Conservation (phyloP, 1,140 invertebrate species). For the Temnothorax nylanderi region DNA sequence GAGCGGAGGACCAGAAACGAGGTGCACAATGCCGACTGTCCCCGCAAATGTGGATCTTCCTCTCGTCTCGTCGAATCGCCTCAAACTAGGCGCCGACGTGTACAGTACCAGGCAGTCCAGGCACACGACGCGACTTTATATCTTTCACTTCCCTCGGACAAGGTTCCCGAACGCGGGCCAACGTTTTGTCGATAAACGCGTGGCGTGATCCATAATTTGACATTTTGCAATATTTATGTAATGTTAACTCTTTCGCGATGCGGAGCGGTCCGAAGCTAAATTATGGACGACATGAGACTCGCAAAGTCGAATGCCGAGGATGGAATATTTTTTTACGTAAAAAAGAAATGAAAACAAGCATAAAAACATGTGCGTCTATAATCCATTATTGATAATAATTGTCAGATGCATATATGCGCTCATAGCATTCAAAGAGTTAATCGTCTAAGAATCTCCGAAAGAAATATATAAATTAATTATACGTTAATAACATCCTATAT, state of each 20-base stretch:
- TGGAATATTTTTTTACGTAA: not conserved
- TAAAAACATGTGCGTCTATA: not conserved
- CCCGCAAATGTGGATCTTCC: constrained; percentile 52
- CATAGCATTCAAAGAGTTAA: not conserved
- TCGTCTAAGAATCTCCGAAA: not conserved
- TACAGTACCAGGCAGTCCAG: too few species aligned
- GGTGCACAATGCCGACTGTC: constrained; percentile 71
- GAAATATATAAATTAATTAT: not conserved
- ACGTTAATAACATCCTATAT: not conserved
- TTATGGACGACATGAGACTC: not conserved
- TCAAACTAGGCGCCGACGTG: constrained; percentile 8
- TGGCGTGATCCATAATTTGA: not conserved
- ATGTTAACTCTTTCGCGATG: not conserved
- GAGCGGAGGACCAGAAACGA: constrained; percentile 41
- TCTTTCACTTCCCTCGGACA: not conserved
- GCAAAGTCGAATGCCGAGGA: not conserved
- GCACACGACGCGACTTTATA: not conserved
- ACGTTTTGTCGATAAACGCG: not conserved
- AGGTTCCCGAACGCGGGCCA: not conserved
- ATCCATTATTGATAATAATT: not conserved
- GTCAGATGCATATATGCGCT: not conserved
- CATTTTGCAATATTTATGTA: not conserved
- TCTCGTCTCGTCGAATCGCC: constrained; percentile 62
- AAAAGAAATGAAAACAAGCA: not conserved
- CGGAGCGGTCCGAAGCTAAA: not conserved